These are phyloP conservation scores for Erithacus rubecula DNA, from an alignment of 2,797 vertebrate genomes.

Conservation along the genomic window DNA sequence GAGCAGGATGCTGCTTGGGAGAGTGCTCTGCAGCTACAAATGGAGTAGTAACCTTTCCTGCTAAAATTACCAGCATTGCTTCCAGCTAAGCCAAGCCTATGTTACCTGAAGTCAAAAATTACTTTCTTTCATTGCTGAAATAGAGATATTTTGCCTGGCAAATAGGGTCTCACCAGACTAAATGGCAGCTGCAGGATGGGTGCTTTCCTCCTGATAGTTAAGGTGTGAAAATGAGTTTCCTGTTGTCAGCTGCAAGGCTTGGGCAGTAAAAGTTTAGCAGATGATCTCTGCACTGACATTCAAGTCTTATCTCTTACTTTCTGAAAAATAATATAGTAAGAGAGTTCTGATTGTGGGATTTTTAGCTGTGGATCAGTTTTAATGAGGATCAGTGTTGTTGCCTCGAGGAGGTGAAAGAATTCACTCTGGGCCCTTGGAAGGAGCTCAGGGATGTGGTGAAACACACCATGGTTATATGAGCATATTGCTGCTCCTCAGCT, in stretches of 20 bases:
- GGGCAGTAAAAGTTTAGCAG: not conserved
- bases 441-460: not conserved
- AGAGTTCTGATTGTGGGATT: not conserved
- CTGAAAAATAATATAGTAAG: not conserved
- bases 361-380: not conserved
- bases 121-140: not conserved
- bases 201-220: not conserved
- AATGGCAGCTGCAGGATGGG: not conserved
- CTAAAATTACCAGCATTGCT: not conserved
- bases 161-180: not conserved
- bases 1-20: not conserved
- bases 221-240: not conserved
- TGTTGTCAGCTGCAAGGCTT: not conserved
- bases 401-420: not conserved
- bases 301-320: not conserved
- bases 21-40: not conserved
- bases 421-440: not conserved
- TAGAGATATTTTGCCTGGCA: not conserved
- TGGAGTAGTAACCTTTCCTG: not conserved
- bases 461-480: not conserved
- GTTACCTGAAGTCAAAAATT: not conserved
- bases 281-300: not conserved
- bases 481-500: not conserved
- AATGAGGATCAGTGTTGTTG: not conserved
- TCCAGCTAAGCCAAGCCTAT: not conserved